Base-by-base conservation (phyloP, 2,797 vertebrate genomes). In the Eulemur coronatus region DNA sequence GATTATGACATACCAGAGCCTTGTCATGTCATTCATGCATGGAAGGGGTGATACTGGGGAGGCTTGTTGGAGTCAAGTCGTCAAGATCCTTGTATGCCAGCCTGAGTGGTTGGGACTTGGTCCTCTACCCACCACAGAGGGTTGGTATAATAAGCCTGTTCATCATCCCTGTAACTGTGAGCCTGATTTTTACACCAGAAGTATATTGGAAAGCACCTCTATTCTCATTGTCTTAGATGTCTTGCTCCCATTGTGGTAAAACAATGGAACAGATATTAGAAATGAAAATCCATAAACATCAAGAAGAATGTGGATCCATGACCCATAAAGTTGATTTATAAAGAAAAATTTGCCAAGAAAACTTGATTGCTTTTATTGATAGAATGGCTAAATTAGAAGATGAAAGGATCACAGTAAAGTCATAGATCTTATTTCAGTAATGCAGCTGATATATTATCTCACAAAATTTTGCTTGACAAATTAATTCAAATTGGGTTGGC, bases 341-440 rank as follows among this genome's bases (percentile, higher is more conserved):
- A 97, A 97, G 97, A 96, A 97, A 96, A 98, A 96, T 95, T 97
- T 96, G 84, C 94, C 91, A 80, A 93, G 94, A 96, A 96, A 96
- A 95, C 81, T 57, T 96, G 97, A 98, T 98, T 97, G 97, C 91
- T 98, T 98, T 97, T 98, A 98, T 97, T 97, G 97, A 97, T 97
- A 92, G 96, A 96, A 97, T 89, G 88, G 84, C 96, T 97, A 88
- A 97, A 97, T 95, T 96, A 96, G 95, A 96, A 97, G 96, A 98
- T 97, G 92, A 95, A 97, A 96, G 46, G 93, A 92, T 94, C 87
- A 12, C 38, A 28, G 95, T 38, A 96, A 96, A 98, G 92, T 84
- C 93, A 87, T 97, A 96, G 93, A 97, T 98, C 97, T 97, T 97
- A 92, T 87, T 97, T 97, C 84, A 95, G 96, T 96, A 96, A 97